These are phyloP conservation scores for Romanogobio albipinnatus DNA, from an alignment of 2,113 vertebrate genomes.

Conservation along the genomic window DNA sequence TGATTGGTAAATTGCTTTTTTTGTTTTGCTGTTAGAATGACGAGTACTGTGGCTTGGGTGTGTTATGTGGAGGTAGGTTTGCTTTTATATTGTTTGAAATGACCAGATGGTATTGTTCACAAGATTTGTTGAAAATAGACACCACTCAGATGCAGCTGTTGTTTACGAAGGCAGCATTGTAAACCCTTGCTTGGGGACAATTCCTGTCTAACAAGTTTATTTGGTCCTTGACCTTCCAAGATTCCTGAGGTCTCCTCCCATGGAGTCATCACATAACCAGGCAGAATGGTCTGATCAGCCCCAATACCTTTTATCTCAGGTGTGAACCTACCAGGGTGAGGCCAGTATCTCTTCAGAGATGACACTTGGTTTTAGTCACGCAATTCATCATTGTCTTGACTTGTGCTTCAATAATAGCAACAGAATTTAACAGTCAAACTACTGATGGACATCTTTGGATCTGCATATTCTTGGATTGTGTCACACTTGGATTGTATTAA, in stretches of 20 bases:
- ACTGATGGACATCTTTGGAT: background rate
- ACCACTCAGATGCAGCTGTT: conserved; percentile 7
- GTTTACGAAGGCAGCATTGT: conserved; percentile 38
- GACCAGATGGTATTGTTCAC: background rate
- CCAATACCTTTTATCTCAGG: conserved; percentile 35
- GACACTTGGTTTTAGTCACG: conserved; percentile 15
- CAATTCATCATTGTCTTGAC: background rate
- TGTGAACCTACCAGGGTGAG: conserved; percentile 32
- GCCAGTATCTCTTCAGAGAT: conserved; percentile 7
- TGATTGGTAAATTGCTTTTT: background rate
- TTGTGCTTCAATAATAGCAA: background rate
- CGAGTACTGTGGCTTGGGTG: background rate
- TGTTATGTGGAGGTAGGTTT: background rate
- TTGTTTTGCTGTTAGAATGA: background rate
- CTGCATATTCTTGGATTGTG: background rate
- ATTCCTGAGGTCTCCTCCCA: conserved; percentile 39
- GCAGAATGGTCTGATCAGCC: conserved; percentile 15
- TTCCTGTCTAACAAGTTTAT: conserved; percentile 52
- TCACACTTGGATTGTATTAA: background rate
- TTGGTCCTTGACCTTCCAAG: conserved; percentile 23
- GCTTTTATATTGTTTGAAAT: conserved; percentile 9
- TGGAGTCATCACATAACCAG: conserved; percentile 39
- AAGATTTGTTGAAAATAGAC: background rate
- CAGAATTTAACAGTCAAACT: background rate
- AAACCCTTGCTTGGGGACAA: conserved; percentile 48